Percentiles rank a stretch among this genome's conserved stretches.
Evolutionary conservation across 2,113 vertebrate genomes (phyloP).

Genomic region (Petroica traversi): DNA sequence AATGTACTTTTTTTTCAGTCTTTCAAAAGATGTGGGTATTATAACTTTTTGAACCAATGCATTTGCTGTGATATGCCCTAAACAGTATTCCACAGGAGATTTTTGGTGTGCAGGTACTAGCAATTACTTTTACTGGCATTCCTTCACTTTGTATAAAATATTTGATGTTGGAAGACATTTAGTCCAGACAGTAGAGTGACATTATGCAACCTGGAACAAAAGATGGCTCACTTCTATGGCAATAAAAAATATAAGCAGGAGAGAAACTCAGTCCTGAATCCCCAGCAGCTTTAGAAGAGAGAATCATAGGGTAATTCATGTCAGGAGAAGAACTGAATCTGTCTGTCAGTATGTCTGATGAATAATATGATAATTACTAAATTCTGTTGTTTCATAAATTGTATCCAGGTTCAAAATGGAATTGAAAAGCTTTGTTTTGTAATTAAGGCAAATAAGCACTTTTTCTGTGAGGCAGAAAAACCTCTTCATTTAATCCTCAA

Average conservation of each 20-base stretch:
- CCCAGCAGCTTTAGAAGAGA: background rate
- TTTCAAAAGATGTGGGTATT: background rate
- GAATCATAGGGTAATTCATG: background rate
- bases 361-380: background rate
- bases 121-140: background rate
- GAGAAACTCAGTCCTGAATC: background rate
- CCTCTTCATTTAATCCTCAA: background rate
- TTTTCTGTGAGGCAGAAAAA: background rate
- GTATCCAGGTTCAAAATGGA: background rate
- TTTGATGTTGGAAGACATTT: background rate
- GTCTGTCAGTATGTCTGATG: background rate
- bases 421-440: background rate
- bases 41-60: background rate
- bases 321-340: background rate
- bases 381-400: background rate
- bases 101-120: background rate
- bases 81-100: background rate
- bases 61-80: background rate
- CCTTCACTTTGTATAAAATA: background rate
- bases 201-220: background rate
- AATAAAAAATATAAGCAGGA: background rate
- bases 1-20: background rate
- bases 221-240: background rate
- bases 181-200: background rate
- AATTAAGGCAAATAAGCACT: background rate